Conservation (phyloP, 2,113 vertebrate species). For the Myodes glareolus region DNA sequence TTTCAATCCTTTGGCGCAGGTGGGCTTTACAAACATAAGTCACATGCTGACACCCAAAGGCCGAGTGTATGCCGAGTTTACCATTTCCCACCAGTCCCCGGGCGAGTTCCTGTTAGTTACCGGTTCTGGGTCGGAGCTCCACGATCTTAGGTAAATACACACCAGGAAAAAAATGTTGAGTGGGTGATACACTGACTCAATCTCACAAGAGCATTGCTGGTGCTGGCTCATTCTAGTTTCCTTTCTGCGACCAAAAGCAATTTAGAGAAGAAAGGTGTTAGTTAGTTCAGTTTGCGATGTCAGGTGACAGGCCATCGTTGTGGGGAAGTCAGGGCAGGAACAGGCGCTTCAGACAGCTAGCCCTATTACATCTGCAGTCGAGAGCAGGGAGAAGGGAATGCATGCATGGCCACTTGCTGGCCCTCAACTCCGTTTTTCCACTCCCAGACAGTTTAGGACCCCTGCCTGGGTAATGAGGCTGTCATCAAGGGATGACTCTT, state of each 20-base stretch:
- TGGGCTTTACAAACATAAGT: constrained; percentile 96
- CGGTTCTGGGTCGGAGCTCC: constrained; percentile 96
- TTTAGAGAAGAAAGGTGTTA: too few relatives aligned
- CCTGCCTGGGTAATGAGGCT: too few relatives aligned
- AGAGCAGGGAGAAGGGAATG: background rate
- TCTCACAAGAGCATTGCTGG: too few relatives aligned
- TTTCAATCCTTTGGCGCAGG: constrained; percentile 83
- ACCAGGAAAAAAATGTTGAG: constrained; percentile 33
- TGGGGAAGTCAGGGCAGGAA: too few relatives aligned
- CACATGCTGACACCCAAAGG: constrained; percentile 97
- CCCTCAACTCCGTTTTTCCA: too few relatives aligned
- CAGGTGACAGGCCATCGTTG: too few relatives aligned
- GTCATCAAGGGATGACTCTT: background rate
- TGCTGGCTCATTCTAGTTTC: too few relatives aligned
- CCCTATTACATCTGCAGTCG: too few relatives aligned
- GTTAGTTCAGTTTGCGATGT: too few relatives aligned
- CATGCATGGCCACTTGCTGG: too few relatives aligned
- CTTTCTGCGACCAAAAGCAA: too few relatives aligned
- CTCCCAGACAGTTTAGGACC: background rate
- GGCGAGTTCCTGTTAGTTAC: constrained; percentile 96
- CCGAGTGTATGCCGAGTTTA: constrained; percentile 95
- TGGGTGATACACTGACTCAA: background rate
- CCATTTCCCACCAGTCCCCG: constrained; percentile 91
- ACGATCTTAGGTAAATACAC: constrained; percentile 93
- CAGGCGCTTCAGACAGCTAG: too few relatives aligned